These are phyloP conservation scores for Drosophila austrosaltans DNA, from an alignment of 2,888 invertebrate genomes.

Conservation along the genomic window DNA sequence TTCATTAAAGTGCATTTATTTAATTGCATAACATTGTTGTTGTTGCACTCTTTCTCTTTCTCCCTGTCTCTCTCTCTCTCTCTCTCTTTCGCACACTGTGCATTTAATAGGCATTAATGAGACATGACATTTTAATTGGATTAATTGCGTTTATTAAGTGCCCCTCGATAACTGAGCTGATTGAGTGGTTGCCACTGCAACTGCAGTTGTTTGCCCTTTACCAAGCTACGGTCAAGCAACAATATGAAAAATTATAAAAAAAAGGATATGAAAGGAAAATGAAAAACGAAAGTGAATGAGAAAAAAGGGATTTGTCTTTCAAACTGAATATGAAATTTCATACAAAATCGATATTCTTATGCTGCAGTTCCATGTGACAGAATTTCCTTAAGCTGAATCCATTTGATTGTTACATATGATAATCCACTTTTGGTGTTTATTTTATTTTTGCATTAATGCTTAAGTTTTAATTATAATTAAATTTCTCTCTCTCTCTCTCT, in stretches of 20 bases:
- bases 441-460: too few species aligned
- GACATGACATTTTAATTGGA: slow-evolving; percentile 78
- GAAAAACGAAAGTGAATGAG: not conserved
- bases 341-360: not conserved
- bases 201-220: not conserved
- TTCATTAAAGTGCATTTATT: slow-evolving; percentile 70
- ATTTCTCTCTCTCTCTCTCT: too few species aligned
- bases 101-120: slow-evolving; percentile 72
- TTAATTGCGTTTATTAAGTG: slow-evolving; percentile 75
- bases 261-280: not conserved
- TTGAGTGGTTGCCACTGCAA: slow-evolving; percentile 13
- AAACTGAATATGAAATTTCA: not conserved
- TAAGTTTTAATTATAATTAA: too few species aligned
- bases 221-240: not conserved
- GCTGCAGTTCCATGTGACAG: too few species aligned
- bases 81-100: not conserved
- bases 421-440: too few species aligned
- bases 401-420: too few species aligned
- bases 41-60: not conserved
- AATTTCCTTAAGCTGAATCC: too few species aligned
- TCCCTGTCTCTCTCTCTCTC: not conserved
- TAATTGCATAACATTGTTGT: slow-evolving; percentile 70
- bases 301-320: not conserved
- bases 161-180: slow-evolving; percentile 10
- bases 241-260: not conserved